A percentile compares a stretch with the other conserved stretches of the same genome.
Evolutionary conservation across 1,140 invertebrate genomes (phyloP).

Genomic region (Aphelenchoides besseyi): DNA sequence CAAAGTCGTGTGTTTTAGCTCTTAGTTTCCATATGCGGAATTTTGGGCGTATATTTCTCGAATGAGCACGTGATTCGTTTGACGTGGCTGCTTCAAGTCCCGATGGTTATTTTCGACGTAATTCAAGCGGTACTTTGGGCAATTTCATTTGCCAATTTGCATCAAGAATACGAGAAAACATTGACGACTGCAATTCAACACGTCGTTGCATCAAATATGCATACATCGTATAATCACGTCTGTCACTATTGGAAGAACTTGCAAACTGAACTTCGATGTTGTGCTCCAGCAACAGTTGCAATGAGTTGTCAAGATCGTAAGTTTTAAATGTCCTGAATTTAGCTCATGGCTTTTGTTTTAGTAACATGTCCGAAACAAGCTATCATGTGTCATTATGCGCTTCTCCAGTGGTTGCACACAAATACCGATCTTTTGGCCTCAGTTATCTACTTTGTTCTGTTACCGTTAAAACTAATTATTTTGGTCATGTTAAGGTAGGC

Average conservation of each 20-base stretch:
- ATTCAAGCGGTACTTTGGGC: conserved; percentile 23
- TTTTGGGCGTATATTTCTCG: conserved; percentile 38
- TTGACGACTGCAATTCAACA: conserved; percentile 2
- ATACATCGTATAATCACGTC: not conserved
- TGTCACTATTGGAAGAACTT: conserved; percentile 31
- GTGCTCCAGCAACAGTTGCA: conserved; percentile 13
- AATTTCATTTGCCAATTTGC: conserved; percentile 14
- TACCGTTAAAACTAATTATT: conserved; percentile 43
- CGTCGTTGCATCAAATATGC: not conserved
- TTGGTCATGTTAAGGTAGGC: conserved; percentile 37
- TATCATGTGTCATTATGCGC: conserved; percentile 14
- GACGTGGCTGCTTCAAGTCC: conserved; percentile 35
- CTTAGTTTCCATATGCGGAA: conserved; percentile 31
- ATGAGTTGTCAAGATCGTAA: conserved; percentile 17
- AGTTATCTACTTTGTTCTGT: conserved; percentile 41
- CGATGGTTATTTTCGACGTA: conserved; percentile 21
- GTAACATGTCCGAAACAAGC: too few species aligned
- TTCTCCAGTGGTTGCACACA: conserved; percentile 41
- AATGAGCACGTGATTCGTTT: conserved; percentile 28
- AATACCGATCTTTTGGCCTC: conserved; percentile 32
- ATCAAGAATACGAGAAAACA: not conserved
- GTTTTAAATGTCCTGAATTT: not conserved
- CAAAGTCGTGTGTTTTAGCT: conserved; percentile 31
- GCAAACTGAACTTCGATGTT: conserved; percentile 20
- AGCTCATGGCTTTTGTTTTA: not conserved